These are phyloP conservation scores for Whitmania pigra DNA, from an alignment of 1,140 invertebrate genomes.

Conservation along the genomic window DNA sequence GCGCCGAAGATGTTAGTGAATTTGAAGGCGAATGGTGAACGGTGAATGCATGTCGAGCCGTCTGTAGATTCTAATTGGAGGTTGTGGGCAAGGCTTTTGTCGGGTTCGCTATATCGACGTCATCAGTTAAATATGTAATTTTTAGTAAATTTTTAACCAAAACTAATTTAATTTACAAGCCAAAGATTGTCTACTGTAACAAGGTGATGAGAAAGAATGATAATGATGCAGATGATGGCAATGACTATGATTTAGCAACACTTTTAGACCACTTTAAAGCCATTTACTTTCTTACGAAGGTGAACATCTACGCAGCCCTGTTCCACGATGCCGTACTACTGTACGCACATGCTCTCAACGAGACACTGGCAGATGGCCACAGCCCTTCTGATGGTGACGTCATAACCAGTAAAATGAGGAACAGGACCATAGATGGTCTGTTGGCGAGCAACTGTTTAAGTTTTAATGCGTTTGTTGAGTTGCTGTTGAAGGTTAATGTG, in stretches of 20 bases:
- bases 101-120: too few species aligned
- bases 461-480: too few species aligned
- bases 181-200: not conserved
- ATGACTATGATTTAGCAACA: not conserved
- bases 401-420: conserved; percentile 54
- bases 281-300: conserved; percentile 28
- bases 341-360: conserved; percentile 68
- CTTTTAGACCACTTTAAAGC: not conserved
- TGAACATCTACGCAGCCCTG: conserved; percentile 65
- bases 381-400: conserved; percentile 35
- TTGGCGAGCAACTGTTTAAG: not conserved
- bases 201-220: too few species aligned
- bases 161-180: too few species aligned
- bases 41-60: too few species aligned
- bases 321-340: conserved; percentile 87
- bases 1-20: conserved; percentile 41
- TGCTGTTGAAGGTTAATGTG: too few species aligned
- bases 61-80: too few species aligned
- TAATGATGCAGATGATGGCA: not conserved
- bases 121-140: too few species aligned
- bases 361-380: conserved; percentile 33
- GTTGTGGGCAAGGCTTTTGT: too few species aligned
- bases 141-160: too few species aligned
- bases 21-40: too few species aligned
- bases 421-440: conserved; percentile 63